These are phyloP conservation scores for Eudasyphora cyanicolor DNA, from an alignment of 2,888 invertebrate genomes.

Conservation along the genomic window DNA sequence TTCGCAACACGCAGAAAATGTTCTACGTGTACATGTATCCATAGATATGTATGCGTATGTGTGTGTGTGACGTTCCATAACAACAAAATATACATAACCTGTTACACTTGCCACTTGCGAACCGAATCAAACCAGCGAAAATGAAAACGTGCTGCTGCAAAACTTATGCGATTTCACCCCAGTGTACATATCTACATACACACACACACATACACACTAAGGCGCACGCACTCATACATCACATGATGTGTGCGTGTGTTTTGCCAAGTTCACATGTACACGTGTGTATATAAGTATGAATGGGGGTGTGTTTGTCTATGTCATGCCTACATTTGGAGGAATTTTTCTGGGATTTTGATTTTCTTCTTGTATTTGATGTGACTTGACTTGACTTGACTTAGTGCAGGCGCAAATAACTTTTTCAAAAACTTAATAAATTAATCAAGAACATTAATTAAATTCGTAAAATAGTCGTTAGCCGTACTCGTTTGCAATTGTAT, in stretches of 20 bases:
- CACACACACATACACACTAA: neutral
- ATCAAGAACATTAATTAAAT: constrained; percentile 29
- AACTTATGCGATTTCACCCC: constrained; percentile 30
- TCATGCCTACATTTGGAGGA: neutral
- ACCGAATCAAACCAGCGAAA: constrained; percentile 5
- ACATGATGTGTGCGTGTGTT: too few species aligned
- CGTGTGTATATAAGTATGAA: neutral
- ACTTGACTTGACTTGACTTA: neutral
- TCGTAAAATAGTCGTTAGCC: constrained; percentile 4
- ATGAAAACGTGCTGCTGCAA: neutral
- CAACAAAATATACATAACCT: constrained; percentile 21
- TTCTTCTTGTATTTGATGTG: too few species aligned
- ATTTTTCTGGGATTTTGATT: neutral
- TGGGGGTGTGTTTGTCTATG: neutral
- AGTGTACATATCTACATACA: neutral
- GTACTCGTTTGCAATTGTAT: neutral
- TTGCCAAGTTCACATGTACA: too few species aligned
- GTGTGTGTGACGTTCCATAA: neutral
- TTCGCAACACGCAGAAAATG: neutral
- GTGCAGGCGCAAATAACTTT: neutral
- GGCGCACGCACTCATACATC: too few species aligned
- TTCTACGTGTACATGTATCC: too few species aligned
- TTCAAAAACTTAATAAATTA: constrained; percentile 19
- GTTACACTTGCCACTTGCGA: constrained; percentile 3
- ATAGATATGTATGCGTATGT: too few species aligned